Evolutionary conservation across 1,140 invertebrate species (phyloP), one percentile per base, ranked within the genome.

Genomic region (Pogonus chalceus): DNA sequence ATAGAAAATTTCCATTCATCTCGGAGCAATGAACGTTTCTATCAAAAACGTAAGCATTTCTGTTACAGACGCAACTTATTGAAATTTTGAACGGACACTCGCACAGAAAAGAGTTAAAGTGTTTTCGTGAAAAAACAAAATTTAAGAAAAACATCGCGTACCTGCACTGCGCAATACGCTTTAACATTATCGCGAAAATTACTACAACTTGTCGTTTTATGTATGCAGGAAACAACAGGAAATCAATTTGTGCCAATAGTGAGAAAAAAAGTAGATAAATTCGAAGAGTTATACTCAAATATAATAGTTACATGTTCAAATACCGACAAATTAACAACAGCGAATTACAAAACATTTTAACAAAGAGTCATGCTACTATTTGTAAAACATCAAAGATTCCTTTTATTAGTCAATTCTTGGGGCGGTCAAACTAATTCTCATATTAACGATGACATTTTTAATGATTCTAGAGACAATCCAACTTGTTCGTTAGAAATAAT

Each of bases 401-500:
- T 62, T 20, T 52, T 59, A 21, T 26, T 64, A 2, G n/a, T 62
- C 24, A 59, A 62, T 53, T 57, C 52, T 1, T 61, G 58, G 56
- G 52, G 50, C 35, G 58, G 59, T 14, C 54, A 61, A 57, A 61
- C 51, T 16, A 49, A 62, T 18, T 14, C 18, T 0, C 0, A 9
- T 0, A 12, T 60, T 2, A 51, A 61, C 22, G 37, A 59, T 35
- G 58, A 59, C 16, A 20, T 23, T 35, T 60, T 62, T 48, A 10
- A 10, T 0, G 51, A 56, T 20, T 2, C 48, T 4, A 3, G 55
- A 9, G 18, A 26, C n/a, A 16, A 48, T 20, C n/a, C 7, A 20
- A 59, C 43, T 0, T 58, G 52, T 24, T 55, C 26, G 0, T 14
- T 63, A 1, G 56, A 60, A 59, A 35, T 60, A 23, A 58, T 64